phyloP scores from a whole-genome alignment of 1,140 invertebrate genomes.

The Trichomalopsis sarcophagae region DNA sequence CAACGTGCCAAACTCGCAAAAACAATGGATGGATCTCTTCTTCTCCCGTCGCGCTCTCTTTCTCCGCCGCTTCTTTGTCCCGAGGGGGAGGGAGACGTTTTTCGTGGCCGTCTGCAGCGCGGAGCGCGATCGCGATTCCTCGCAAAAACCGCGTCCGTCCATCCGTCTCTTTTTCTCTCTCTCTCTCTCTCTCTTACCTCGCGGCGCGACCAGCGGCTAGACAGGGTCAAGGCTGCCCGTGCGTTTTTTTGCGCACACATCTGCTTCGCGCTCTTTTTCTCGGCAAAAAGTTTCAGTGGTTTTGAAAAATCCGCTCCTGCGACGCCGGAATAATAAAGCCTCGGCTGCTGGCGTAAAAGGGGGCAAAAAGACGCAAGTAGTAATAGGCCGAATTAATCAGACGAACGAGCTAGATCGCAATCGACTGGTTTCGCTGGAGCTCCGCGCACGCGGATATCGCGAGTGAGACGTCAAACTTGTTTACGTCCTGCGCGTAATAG shows the following conservation, averaged over 20 bases:
- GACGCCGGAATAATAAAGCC: too few relatives aligned
- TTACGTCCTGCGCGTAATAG: not conserved
- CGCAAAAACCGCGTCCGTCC: slow-evolving; percentile 51
- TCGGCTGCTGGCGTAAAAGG: not conserved
- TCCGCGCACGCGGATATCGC: too few relatives aligned
- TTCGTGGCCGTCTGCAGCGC: slow-evolving; percentile 41
- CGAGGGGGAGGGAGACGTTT: slow-evolving; percentile 39
- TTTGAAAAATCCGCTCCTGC: not conserved
- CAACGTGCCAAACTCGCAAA: slow-evolving; percentile 56
- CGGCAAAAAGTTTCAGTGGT: not conserved
- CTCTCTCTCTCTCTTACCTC: slow-evolving; percentile 8
- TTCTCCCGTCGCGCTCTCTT: slow-evolving; percentile 28
- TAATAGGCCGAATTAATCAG: slow-evolving; percentile 22
- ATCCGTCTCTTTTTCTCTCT: slow-evolving; percentile 38
- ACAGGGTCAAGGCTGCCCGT: slow-evolving; percentile 44
- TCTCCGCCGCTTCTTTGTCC: slow-evolving; percentile 52
- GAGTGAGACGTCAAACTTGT: not conserved
- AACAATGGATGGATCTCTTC: slow-evolving; percentile 57
- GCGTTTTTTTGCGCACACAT: not conserved
- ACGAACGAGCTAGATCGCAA: not conserved
- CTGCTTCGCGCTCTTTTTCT: not conserved
- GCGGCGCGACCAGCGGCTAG: not conserved
- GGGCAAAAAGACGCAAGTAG: not conserved
- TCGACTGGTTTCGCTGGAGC: not conserved
- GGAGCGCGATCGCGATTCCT: slow-evolving; percentile 45